These are phyloP conservation scores for Keiferia lycopersicella DNA, from an alignment of 2,888 invertebrate species.

Conservation along the genomic window DNA sequence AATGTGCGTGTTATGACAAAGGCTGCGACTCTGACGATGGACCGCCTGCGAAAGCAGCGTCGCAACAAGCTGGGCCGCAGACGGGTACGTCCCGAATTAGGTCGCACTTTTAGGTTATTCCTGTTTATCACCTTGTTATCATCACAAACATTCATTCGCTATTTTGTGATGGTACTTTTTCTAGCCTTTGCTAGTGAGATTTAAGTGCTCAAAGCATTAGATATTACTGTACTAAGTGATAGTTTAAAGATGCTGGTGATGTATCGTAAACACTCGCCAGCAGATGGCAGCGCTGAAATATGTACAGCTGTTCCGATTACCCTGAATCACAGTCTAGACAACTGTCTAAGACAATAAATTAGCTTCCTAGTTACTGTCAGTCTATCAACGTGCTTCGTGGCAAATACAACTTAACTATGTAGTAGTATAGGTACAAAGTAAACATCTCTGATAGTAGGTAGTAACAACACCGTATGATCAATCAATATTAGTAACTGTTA, in stretches of 20 bases:
- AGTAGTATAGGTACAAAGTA: too few species aligned
- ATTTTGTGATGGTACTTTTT: neutral
- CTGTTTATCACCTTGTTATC: constrained; percentile 13
- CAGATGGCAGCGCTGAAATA: constrained; percentile 24
- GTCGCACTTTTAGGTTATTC: constrained; percentile 48
- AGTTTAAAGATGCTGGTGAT: neutral
- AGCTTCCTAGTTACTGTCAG: neutral
- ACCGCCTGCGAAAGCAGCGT: constrained; percentile 66
- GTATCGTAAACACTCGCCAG: constrained; percentile 23
- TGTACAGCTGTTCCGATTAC: constrained; percentile 13
- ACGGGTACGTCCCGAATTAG: constrained; percentile 44
- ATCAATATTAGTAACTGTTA: neutral
- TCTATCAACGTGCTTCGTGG: neutral
- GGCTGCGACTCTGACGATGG: constrained; percentile 56
- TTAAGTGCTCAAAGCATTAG: neutral
- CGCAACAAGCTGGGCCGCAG: constrained; percentile 58
- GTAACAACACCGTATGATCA: neutral
- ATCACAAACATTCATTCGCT: neutral
- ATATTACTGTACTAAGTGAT: neutral
- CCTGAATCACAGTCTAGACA: constrained; percentile 7
- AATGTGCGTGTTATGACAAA: constrained; percentile 74
- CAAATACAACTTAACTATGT: too few species aligned
- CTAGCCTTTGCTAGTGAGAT: neutral
- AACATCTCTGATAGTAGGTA: too few species aligned
- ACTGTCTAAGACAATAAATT: neutral